Percentiles rank a stretch among this genome's conserved stretches.
Evolutionary conservation across 2,888 invertebrate species (phyloP).

Genomic region (Tigriopus californicus): DNA sequence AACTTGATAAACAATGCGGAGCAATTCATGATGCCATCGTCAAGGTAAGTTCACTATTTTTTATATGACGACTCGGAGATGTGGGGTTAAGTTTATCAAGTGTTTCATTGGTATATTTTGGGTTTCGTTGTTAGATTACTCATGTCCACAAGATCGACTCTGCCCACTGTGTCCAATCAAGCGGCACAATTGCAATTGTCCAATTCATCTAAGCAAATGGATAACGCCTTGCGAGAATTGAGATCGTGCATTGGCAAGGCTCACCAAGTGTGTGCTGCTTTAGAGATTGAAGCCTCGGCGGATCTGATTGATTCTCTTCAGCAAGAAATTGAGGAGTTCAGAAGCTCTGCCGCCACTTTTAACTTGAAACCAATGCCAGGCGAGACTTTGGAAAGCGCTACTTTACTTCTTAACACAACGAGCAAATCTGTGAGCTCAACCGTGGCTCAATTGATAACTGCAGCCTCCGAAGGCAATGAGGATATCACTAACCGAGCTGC

Average conservation of each 20-base stretch:
- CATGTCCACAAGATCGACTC: slow-evolving; percentile 53
- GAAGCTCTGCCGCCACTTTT: slow-evolving; percentile 49
- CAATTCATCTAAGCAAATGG: slow-evolving; percentile 46
- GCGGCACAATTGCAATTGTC: slow-evolving; percentile 52
- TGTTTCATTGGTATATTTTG: too few species aligned
- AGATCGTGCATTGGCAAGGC: slow-evolving; percentile 30
- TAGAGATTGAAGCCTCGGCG: slow-evolving; percentile 62
- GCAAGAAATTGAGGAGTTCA: slow-evolving; percentile 59
- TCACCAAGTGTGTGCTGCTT: slow-evolving; percentile 50
- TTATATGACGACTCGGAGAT: too few species aligned
- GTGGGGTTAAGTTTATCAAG: too few species aligned
- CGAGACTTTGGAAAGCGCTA: slow-evolving; percentile 45
- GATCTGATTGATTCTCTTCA: slow-evolving; percentile 60
- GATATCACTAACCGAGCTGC: slow-evolving; percentile 62
- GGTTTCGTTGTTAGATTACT: slow-evolving; percentile 35
- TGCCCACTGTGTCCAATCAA: slow-evolving; percentile 63
- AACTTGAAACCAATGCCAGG: slow-evolving; percentile 64
- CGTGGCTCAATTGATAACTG: slow-evolving; percentile 66
- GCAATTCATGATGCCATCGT: slow-evolving; percentile 52
- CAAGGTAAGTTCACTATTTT: slow-evolving; percentile 18
- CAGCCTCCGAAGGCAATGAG: slow-evolving; percentile 60
- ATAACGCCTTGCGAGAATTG: slow-evolving; percentile 45
- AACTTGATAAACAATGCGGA: slow-evolving; percentile 58
- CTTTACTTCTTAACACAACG: slow-evolving; percentile 38
- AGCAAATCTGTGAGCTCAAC: slow-evolving; percentile 60